A percentile compares a stretch with the other conserved stretches of the same genome.
Conservation (phyloP, 53 echinoderm and acorn worm species). For the Arbacia lixula region DNA sequence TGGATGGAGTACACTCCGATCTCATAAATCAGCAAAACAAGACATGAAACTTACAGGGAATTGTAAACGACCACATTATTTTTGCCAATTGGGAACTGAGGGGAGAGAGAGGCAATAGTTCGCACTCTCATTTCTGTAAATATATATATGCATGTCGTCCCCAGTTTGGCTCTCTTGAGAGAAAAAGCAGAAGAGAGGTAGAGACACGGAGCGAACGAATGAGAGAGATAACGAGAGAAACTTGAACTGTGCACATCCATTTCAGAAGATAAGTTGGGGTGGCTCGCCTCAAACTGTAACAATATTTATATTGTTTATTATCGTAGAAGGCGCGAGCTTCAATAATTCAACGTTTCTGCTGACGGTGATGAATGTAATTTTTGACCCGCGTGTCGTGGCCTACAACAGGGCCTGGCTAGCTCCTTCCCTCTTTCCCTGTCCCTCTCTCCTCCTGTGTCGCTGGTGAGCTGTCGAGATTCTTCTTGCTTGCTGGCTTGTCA, state of each 20-base stretch:
- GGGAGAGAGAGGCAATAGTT: too few relatives aligned
- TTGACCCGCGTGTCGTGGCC: constrained; percentile 46
- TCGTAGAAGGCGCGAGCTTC: constrained; percentile 48
- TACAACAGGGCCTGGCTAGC: constrained; percentile 17
- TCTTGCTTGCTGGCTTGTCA: constrained; percentile 50
- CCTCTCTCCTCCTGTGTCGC: background rate
- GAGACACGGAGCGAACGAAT: background rate
- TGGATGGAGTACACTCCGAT: too few relatives aligned
- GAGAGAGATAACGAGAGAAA: background rate
- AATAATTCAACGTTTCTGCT: constrained; percentile 45
- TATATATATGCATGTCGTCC: too few relatives aligned
- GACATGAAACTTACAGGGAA: too few relatives aligned
- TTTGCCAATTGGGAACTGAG: too few relatives aligned
- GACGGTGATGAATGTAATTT: constrained; percentile 50
- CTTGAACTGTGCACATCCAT: too few relatives aligned
- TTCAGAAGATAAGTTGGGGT: background rate
- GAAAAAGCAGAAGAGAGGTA: background rate
- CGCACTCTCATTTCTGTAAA: too few relatives aligned
- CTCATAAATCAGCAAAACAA: too few relatives aligned
- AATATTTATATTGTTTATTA: constrained; percentile 62
- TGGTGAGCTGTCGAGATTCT: too few relatives aligned
- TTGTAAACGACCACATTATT: too few relatives aligned
- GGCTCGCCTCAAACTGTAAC: constrained; percentile 43
- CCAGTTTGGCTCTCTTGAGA: too few relatives aligned
- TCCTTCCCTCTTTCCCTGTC: background rate